Percentiles rank a stretch among this genome's conserved stretches.
Evolutionary conservation across 2,113 vertebrate species (phyloP).

Genomic region (Odontophorus gujanensis): DNA sequence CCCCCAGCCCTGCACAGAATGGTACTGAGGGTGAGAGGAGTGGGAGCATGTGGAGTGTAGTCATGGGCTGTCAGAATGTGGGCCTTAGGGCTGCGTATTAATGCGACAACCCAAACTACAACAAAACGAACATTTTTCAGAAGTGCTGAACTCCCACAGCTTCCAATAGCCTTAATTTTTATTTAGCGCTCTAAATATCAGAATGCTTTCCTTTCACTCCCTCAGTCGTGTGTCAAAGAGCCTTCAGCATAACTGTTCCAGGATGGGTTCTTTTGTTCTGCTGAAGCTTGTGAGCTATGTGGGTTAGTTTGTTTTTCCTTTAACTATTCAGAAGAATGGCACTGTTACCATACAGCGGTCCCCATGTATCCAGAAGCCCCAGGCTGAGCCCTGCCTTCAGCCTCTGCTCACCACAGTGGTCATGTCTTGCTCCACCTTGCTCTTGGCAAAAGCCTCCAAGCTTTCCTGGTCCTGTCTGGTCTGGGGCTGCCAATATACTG

Average conservation of each 20-base stretch:
- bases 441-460: neutral
- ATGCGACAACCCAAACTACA: neutral
- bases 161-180: neutral
- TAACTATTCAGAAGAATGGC: neutral
- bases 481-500: neutral
- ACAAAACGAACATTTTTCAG: neutral
- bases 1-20: neutral
- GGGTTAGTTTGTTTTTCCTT: neutral
- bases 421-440: neutral
- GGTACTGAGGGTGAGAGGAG: neutral
- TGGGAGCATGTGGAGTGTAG: neutral
- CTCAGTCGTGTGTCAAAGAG: neutral
- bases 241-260: neutral
- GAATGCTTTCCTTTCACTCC: neutral
- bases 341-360: neutral
- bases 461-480: neutral
- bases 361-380: neutral
- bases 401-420: neutral
- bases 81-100: slow-evolving; percentile 30
- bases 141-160: neutral
- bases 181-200: neutral
- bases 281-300: neutral
- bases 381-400: neutral
- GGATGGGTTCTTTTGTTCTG: neutral
- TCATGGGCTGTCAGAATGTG: slow-evolving; percentile 3